Evolutionary conservation across 2,888 invertebrate species (phyloP), one percentile per base, ranked within the genome.

Genomic region (Leptarthrus brevirostris): DNA sequence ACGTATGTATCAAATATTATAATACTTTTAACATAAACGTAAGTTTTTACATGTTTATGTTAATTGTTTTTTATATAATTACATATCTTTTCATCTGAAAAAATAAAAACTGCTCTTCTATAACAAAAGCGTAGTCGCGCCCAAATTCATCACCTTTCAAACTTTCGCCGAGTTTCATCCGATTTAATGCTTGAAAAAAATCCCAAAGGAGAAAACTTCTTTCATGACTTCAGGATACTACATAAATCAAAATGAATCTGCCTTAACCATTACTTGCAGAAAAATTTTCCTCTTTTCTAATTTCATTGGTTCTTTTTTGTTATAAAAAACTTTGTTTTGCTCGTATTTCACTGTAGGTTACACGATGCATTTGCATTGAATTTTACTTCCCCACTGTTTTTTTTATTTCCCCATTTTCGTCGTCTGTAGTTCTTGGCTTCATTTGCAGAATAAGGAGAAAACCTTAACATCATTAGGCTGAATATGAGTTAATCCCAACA

Each of bases 191-290:
- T 36, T 66, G 26, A 66, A 30, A 49, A 66, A 14, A 47, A 47
- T 49, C 66, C 44, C 47, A 36, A 47, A 26, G 49, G 24, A 66
- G 66, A 66, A 66, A 66, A 66, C 26, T 66, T 66, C 66, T 44
- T 66, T 49, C 49, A 66, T 49, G 66, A 22, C 49, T 24, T 66
- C 49, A 44, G 44, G 66, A 22, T 66, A 47, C 26, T 44, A 47
- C 66, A 66, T 66, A 66, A 66, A 66, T 66, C 66, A 66, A 66
- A 66, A 66, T 24, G 30, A 66, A 49, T 66, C 66, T 66, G 66
- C 66, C 66, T 66, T 36, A 44, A 49, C 66, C 66, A 66, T 66
- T 66, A 66, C 66, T 66, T 66, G 44, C 66, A 66, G 66, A 47
- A 66, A n/a, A 66, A 26, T 34, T 66, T 66, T 26, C 18, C 24